A percentile compares a stretch with the other conserved stretches of the same genome.
These are phyloP conservation scores for Oreochromis spilurus DNA, from an alignment of 2,113 vertebrate genomes.

Conservation along the genomic window DNA sequence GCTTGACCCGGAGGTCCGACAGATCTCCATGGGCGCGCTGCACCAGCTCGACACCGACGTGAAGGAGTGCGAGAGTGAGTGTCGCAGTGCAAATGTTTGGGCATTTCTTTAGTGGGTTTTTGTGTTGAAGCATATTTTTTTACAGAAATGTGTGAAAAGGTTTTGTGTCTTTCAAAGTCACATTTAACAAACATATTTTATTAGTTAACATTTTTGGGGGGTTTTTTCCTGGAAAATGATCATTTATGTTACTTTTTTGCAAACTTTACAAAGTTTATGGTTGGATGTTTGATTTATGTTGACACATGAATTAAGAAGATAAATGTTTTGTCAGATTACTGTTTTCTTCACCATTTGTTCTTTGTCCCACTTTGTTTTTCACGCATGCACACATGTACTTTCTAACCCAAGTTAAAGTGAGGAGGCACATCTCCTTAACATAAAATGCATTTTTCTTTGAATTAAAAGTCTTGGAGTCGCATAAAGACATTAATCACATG, in stretches of 20 bases:
- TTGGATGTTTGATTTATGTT: neutral
- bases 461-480: neutral
- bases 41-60: conserved; percentile 95
- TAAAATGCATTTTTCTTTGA: neutral
- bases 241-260: neutral
- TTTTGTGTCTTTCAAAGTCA: neutral
- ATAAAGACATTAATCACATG: neutral
- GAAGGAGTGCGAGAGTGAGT: conserved; percentile 92
- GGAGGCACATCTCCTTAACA: neutral
- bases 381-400: neutral
- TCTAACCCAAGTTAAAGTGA: neutral
- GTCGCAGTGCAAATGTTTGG: neutral
- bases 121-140: neutral
- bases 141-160: neutral
- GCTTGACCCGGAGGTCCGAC: conserved; percentile 86
- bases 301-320: neutral
- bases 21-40: conserved; percentile 90
- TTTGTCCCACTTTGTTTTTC: neutral
- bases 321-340: neutral
- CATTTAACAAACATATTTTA: no score
- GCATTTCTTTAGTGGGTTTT: neutral
- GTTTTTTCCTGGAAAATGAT: neutral
- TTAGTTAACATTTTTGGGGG: neutral
- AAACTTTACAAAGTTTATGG: neutral
- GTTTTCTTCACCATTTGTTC: neutral